Evolutionary conservation across 2,797 vertebrate genomes (phyloP).

Genomic region (Channallabes apus): DNA sequence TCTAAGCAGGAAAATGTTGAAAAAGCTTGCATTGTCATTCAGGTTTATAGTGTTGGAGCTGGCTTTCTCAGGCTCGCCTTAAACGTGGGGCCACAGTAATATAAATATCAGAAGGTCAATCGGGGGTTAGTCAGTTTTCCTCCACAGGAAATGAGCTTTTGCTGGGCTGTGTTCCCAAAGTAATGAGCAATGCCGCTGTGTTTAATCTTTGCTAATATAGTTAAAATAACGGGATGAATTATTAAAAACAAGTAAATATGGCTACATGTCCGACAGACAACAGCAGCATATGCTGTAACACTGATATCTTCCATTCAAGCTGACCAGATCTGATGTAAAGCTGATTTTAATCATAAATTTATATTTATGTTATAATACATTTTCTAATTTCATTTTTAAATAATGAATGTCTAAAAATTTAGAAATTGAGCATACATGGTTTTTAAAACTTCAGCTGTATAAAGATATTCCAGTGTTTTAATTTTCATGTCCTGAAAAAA

Average conservation of each 20-base stretch:
- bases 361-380: neutral
- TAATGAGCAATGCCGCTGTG: conserved; percentile 79
- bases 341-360: conserved; percentile 1
- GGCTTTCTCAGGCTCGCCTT: conserved; percentile 75
- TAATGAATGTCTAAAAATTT: neutral
- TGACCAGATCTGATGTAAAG: conserved; percentile 24
- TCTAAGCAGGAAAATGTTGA: conserved; percentile 69
- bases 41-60: conserved; percentile 72
- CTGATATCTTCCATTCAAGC: conserved; percentile 46
- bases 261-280: conserved; percentile 70
- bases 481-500: neutral
- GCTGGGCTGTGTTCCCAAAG: conserved; percentile 80
- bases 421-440: too few relatives aligned
- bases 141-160: conserved; percentile 85
- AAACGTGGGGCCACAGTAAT: conserved; percentile 79
- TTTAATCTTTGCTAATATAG: conserved; percentile 85
- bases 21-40: conserved; percentile 65
- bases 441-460: neutral
- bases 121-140: conserved; percentile 78
- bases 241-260: conserved; percentile 82
- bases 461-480: neutral
- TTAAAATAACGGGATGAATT: conserved; percentile 85
- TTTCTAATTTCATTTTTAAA: neutral
- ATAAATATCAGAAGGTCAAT: conserved; percentile 80
- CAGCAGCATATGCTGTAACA: conserved; percentile 49